A percentile compares a stretch with the other conserved stretches of the same genome.
Evolutionary conservation across 2,113 vertebrate genomes (phyloP).

Genomic region (Spea bombifrons): DNA sequence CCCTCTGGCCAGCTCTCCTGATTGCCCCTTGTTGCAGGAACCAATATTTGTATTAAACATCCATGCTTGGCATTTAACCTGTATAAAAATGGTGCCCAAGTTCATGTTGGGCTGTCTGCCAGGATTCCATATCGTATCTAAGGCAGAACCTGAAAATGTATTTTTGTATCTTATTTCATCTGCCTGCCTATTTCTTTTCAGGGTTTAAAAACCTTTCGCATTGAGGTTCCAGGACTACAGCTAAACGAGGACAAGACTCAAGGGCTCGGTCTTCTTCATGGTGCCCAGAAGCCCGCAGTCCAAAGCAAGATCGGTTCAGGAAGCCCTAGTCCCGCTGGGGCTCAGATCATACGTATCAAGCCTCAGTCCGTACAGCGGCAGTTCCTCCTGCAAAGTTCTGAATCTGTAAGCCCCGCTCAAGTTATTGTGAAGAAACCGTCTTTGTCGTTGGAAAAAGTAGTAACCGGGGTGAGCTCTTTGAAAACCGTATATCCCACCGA

Average conservation of each 20-base stretch:
- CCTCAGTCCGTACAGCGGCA: slow-evolving; percentile 65
- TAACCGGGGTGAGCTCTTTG: slow-evolving; percentile 49
- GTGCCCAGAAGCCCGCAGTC: slow-evolving; percentile 58
- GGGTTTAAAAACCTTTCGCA: slow-evolving; percentile 77
- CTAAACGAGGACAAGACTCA: slow-evolving; percentile 65
- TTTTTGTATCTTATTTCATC: too few relatives aligned
- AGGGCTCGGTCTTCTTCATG: slow-evolving; percentile 53
- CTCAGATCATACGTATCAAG: slow-evolving; percentile 80
- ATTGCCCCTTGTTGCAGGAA: too few relatives aligned
- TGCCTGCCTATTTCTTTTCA: slow-evolving; percentile 52
- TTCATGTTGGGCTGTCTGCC: too few relatives aligned
- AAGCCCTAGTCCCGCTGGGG: slow-evolving; percentile 60
- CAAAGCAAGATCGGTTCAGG: slow-evolving; percentile 56
- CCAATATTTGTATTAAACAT: too few relatives aligned
- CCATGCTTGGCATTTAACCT: too few relatives aligned
- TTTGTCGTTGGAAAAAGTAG: slow-evolving; percentile 53
- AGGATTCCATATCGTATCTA: too few relatives aligned
- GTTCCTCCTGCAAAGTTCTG: slow-evolving; percentile 62
- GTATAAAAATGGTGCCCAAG: too few relatives aligned
- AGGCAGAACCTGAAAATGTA: too few relatives aligned
- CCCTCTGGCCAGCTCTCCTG: too few relatives aligned
- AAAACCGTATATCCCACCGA: slow-evolving; percentile 54
- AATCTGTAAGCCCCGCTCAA: slow-evolving; percentile 67
- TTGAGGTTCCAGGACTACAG: slow-evolving; percentile 77
- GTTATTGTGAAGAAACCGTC: slow-evolving; percentile 70